Base-by-base conservation (phyloP, 2,888 invertebrate genomes). In the Nudaria mundana region DNA sequence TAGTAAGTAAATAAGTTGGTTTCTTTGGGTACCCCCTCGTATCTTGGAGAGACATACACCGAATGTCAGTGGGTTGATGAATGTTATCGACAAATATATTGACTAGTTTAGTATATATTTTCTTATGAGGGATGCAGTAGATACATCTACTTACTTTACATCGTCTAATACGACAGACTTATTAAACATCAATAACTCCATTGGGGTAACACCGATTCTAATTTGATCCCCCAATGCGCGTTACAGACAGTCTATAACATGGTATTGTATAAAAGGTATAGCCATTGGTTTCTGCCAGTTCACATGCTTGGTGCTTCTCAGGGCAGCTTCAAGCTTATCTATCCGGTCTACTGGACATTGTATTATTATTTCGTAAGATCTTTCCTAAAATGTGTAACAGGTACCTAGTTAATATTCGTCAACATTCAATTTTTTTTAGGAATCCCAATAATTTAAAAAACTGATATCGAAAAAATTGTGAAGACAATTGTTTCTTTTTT, bases 331-430 rank as follows among this genome's bases (percentile, higher is more conserved):
- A 4, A 78, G 48, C 25, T 51, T 44, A 7, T 37, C 41, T 1
- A 68, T 74, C 30, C 73, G 62, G 13, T 66, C 57, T 14, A 37
- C 61, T 2, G 67, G 66, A 11, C 58, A 65, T 32, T 67, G 66
- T 11, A 75, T 58, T 8, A 76, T 42, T 0, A 76, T 39, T 57
- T 75, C 74, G 26, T 66, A 56, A 18, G 40, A 59, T 13, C 31
- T 38, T 10, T 44, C 41, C 74, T 74, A 62, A 5, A 61, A 63
- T 34, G n/a, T n/a, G n/a, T n/a, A n/a, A n/a, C n/a, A n/a, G n/a
- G n/a, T n/a, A n/a, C n/a, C n/a, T n/a, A n/a, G n/a, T n/a, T n/a
- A n/a, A n/a, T n/a, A n/a, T n/a, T n/a, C n/a, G n/a, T n/a, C n/a
- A n/a, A n/a, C n/a, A n/a, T n/a, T n/a, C n/a, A n/a, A n/a, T n/a